phyloP scores from a whole-genome alignment of 2,113 vertebrate genomes.

The Phycodurus eques region DNA sequence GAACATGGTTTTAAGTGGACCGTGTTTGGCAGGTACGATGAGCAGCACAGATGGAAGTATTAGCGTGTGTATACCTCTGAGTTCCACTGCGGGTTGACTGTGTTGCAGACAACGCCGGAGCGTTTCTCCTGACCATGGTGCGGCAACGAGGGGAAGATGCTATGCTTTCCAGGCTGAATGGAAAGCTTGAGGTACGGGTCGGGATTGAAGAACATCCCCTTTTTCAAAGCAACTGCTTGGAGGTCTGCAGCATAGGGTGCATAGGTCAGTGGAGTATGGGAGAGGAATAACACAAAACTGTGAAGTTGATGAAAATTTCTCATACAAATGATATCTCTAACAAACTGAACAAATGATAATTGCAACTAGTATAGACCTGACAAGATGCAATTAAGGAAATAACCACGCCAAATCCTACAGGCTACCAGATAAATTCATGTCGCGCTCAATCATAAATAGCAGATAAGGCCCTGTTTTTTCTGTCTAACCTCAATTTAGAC shows the following conservation, averaged over 20 bases:
- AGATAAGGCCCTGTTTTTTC: no score
- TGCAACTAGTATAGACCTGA: no score
- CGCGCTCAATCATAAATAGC: no score
- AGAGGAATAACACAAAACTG: not conserved
- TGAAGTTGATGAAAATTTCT: no score
- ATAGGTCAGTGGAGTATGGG: constrained; percentile 1
- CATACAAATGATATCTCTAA: no score
- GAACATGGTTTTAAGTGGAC: not conserved
- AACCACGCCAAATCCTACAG: no score
- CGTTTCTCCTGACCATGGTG: constrained; percentile 97
- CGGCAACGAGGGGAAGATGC: constrained; percentile 92
- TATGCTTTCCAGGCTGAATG: constrained; percentile 96
- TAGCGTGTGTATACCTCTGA: constrained; percentile 76
- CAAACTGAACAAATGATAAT: no score
- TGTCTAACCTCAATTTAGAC: no score
- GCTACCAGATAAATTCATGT: no score
- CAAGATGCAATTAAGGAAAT: no score
- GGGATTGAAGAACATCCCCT: constrained; percentile 99
- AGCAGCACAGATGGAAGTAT: not conserved
- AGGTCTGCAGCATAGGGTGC: constrained; percentile 73
- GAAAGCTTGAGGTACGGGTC: constrained; percentile 98
- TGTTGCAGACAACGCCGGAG: constrained; percentile 89
- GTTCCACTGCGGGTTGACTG: constrained; percentile 91
- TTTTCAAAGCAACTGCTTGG: constrained; percentile 93
- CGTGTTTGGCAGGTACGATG: not conserved